Base-by-base conservation (phyloP, 30 jellyfish, hydroid and myxozoan genomes). In the Cassiopea andromeda region DNA sequence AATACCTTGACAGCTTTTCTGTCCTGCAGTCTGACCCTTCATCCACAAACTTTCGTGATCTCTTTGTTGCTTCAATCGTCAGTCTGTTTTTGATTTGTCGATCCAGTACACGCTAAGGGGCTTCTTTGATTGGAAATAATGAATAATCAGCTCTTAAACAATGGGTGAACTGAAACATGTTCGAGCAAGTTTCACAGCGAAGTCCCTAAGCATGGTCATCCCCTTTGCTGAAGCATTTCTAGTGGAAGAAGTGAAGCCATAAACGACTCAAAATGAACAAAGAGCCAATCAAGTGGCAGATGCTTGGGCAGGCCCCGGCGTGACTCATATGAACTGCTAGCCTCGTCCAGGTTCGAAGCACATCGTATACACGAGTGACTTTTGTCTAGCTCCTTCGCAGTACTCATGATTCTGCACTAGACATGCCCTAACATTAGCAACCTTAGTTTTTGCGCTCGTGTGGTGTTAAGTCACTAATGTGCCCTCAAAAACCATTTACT, bases 1-100 rank as follows among this genome's bases (percentile, higher is more conserved):
- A 46, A 13, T 77, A 77, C 86, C 86, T 50, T 77, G 89, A 7
- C 18, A 57, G 10, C 27, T 6, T 80, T 78, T n/a, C 15, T 60
- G 87, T 16, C 60, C 91, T 70, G 91, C 69, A 69, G 50, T 69
- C 91, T 83, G 91, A 83, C 91, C 84, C 77, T n/a, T 45, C 49
- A 43, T 2, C 75, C 9, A 77, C 57, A 43, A 54, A 46, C 48
- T 70, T 83, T 49, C 91, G 91, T 83, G 85, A 83, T 70, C 66
- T 14, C 69, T 48, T 69, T 46, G n/a, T 60, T 68, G 12, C 44
- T 45, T 48, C 80, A 67, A 46, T 60, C 58, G 79, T 27, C 44
- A 48, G 14, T 1, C 6, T 69, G 73, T 69, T 83, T 46, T 83
- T 81, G 44, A 17, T 57, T 17, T 82, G 91, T 83, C 84, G 70